phyloP scores from a whole-genome alignment of 1,140 invertebrate genomes.

The Sitobion miscanthi region DNA sequence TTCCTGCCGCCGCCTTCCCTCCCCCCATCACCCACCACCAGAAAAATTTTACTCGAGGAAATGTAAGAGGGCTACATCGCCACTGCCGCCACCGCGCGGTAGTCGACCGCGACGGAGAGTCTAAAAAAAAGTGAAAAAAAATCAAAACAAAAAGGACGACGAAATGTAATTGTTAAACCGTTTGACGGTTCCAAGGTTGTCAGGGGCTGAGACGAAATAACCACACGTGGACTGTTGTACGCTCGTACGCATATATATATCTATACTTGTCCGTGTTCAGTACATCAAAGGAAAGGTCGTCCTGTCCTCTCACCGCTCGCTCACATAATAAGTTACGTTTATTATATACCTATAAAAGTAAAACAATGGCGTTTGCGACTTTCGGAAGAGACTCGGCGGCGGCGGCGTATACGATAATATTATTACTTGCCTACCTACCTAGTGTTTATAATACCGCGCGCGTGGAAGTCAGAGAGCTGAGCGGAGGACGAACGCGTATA shows the following conservation, averaged over 20 bases:
- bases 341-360: neutral
- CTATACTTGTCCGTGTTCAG: neutral
- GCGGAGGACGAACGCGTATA: neutral
- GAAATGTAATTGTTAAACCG: conserved; percentile 23
- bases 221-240: neutral
- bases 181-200: conserved; percentile 7
- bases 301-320: neutral
- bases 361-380: conserved; percentile 2
- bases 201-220: neutral
- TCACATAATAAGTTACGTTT: neutral
- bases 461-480: neutral
- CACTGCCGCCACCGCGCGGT: neutral
- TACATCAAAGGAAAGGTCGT: neutral
- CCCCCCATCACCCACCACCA: neutral
- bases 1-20: neutral
- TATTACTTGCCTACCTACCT: neutral
- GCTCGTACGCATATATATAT: neutral
- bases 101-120: neutral
- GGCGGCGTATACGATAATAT: no score
- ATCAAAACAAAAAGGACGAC: neutral
- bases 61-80: neutral
- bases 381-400: neutral
- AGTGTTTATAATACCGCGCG: neutral
- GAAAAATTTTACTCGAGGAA: neutral
- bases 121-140: neutral